A percentile compares a stretch with the other conserved stretches of the same genome.
Conservation (phyloP, 2,888 invertebrate species). For the Incurvaria masculella region DNA sequence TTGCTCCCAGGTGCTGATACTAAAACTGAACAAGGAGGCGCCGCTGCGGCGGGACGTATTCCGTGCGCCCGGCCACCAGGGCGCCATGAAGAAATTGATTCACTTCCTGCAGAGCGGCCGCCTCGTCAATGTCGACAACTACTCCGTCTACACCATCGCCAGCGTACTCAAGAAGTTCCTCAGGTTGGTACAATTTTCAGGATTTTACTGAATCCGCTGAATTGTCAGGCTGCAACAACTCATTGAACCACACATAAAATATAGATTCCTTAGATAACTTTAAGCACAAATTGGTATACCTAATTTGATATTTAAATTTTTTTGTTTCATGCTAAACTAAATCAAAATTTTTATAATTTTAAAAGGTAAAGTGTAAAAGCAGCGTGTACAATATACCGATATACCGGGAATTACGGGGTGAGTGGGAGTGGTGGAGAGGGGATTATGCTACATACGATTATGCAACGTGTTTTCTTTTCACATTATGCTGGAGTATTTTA, state of each 20-base stretch:
- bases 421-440: too few species aligned
- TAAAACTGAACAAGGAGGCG: slow-evolving; percentile 93
- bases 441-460: too few species aligned
- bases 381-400: too few species aligned
- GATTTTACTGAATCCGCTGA: not conserved
- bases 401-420: too few species aligned
- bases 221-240: not conserved
- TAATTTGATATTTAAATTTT: too few species aligned
- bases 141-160: slow-evolving; percentile 96
- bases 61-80: slow-evolving; percentile 93
- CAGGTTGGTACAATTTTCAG: slow-evolving; percentile 30
- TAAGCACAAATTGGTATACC: too few species aligned
- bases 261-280: not conserved
- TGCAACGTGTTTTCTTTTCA: too few species aligned
- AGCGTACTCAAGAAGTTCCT: slow-evolving; percentile 98
- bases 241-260: not conserved
- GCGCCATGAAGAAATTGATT: slow-evolving; percentile 89
- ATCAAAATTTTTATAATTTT: too few species aligned
- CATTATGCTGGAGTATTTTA: too few species aligned
- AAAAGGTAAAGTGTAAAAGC: too few species aligned
- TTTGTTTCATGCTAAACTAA: too few species aligned
- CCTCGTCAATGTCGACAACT: slow-evolving; percentile 90
- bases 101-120: slow-evolving; percentile 89
- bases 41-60: slow-evolving; percentile 92
- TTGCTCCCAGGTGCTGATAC: slow-evolving; percentile 80